phyloP scores from a whole-genome alignment of 2,113 vertebrate species.

The Dipodomys merriami region DNA sequence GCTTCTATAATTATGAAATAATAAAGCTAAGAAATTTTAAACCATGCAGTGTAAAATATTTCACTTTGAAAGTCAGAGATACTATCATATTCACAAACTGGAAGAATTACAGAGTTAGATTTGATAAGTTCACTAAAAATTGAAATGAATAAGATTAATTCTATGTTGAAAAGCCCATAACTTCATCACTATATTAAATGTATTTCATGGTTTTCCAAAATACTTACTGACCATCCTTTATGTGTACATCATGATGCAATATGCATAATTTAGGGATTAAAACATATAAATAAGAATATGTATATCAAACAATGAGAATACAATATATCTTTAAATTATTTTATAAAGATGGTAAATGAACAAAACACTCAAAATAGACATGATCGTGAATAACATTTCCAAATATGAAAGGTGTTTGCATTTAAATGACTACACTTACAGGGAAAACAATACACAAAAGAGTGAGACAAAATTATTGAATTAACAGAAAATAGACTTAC shows the following conservation, averaged over 20 bases:
- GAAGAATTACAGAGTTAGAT: not conserved
- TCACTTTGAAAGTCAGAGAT: not conserved
- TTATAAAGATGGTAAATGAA: not conserved
- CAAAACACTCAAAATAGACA: not conserved
- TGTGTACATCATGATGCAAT: not conserved
- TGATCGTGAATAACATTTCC: not conserved
- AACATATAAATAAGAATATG: not conserved
- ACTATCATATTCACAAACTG: not conserved
- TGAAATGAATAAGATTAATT: not conserved
- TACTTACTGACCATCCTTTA: not conserved
- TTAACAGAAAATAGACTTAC: not conserved
- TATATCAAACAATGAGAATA: not conserved
- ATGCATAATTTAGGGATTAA: not conserved
- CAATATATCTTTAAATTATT: not conserved
- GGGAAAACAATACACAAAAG: not conserved
- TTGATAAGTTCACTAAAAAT: not conserved
- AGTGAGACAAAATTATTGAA: not conserved
- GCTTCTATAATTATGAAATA: not conserved
- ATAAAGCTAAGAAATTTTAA: not conserved
- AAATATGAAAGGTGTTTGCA: not conserved
- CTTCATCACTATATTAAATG: not conserved
- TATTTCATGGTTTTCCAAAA: too few species aligned
- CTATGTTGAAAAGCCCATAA: not conserved
- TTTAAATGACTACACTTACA: not conserved
- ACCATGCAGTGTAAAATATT: not conserved